Evolutionary conservation across 92 coral and sea anemone species (phyloP).

Genomic region (Diadumene lineata): DNA sequence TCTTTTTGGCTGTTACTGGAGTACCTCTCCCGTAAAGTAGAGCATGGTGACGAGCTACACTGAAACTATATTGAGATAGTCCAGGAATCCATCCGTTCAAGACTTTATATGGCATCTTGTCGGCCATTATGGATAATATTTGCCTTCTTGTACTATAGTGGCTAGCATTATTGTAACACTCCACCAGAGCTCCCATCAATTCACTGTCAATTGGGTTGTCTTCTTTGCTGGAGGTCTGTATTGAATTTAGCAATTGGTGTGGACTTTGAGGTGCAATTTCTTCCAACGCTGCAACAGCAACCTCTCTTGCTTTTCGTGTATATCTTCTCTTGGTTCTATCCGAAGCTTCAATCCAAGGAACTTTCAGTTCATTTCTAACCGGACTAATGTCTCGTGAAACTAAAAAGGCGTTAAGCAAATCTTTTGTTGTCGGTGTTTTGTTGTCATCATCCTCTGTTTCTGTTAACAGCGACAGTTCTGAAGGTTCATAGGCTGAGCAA

Average conservation of each 20-base stretch:
- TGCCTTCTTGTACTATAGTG: slow-evolving; percentile 38
- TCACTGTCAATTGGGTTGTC: slow-evolving; percentile 30
- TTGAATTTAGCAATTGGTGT: slow-evolving; percentile 21
- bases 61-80: slow-evolving; percentile 39
- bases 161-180: slow-evolving; percentile 31
- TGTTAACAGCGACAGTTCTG: slow-evolving; percentile 1
- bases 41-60: slow-evolving; percentile 44
- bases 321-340: slow-evolving; percentile 51
- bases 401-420: slow-evolving; percentile 38
- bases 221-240: slow-evolving; percentile 26
- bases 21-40: slow-evolving; percentile 64
- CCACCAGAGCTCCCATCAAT: slow-evolving; percentile 45
- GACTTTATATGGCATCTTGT: slow-evolving; percentile 10
- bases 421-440: not conserved
- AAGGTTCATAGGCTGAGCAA: not conserved
- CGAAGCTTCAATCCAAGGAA: slow-evolving; percentile 55
- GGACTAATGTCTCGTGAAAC: slow-evolving; percentile 61
- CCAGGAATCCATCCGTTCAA: slow-evolving; percentile 35
- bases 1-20: slow-evolving; percentile 23
- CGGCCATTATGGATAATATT: slow-evolving; percentile 32
- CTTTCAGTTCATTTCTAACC: slow-evolving; percentile 44
- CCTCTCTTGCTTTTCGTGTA: slow-evolving; percentile 50
- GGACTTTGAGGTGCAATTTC: slow-evolving; percentile 52
- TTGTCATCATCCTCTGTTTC: not conserved
- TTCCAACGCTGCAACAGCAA: slow-evolving; percentile 41